phyloP scores from a whole-genome alignment of 2,797 vertebrate species.

The Leucoraja ocellata region DNA sequence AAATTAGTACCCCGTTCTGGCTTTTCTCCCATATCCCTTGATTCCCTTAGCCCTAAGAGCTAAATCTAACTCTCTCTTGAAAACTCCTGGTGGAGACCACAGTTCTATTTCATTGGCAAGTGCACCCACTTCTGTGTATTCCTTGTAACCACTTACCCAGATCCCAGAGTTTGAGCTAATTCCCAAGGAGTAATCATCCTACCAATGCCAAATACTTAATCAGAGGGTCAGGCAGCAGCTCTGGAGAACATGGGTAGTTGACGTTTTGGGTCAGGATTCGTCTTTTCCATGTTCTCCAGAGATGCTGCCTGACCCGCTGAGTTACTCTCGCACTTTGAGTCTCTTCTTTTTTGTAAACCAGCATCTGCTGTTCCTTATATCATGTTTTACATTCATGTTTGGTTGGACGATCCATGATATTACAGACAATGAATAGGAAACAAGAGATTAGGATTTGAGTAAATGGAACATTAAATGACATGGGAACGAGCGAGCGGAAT shows the following conservation, averaged over 20 bases:
- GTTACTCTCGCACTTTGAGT: too few species aligned
- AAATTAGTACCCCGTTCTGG: too few species aligned
- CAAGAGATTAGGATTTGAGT: background rate
- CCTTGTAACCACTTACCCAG: background rate
- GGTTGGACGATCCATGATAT: background rate
- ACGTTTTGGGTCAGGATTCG: too few species aligned
- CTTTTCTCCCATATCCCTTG: too few species aligned
- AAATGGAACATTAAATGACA: background rate
- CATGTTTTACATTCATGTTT: background rate
- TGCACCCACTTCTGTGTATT: background rate
- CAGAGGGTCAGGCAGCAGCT: too few species aligned
- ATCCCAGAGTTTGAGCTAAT: background rate
- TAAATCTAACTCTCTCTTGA: too few species aligned
- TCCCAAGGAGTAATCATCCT: background rate
- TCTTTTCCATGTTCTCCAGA: too few species aligned
- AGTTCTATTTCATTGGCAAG: background rate
- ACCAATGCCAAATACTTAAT: background rate
- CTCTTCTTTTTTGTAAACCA: too few species aligned
- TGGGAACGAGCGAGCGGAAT: background rate
- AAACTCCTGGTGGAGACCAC: background rate
- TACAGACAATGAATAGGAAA: background rate
- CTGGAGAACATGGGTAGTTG: too few species aligned
- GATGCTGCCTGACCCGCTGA: too few species aligned
- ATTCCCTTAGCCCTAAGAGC: background rate
- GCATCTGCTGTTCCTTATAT: too few species aligned